Evolutionary conservation across 2,113 vertebrate genomes (phyloP).

Genomic region (Opisthocomus hoazin): DNA sequence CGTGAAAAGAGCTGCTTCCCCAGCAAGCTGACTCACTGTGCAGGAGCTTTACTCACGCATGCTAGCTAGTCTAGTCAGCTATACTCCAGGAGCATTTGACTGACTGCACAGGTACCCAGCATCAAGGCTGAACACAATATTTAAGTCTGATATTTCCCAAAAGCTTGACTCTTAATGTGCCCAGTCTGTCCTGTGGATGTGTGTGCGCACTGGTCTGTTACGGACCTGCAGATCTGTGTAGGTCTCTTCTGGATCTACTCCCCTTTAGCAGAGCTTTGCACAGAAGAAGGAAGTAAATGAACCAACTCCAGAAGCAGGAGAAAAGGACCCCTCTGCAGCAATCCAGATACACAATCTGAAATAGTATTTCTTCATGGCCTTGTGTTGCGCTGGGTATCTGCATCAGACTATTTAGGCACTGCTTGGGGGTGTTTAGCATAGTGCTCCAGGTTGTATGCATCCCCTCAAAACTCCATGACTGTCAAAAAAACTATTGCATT

Average conservation of each 20-base stretch:
- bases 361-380: neutral
- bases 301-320: neutral
- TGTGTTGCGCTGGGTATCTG: neutral
- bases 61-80: neutral
- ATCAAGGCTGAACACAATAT: neutral
- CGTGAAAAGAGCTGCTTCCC: neutral
- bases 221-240: neutral
- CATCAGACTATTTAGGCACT: neutral
- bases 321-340: neutral
- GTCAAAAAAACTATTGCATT: neutral
- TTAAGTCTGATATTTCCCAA: neutral
- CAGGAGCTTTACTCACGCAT: neutral
- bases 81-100: neutral
- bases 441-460: neutral
- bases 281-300: too few relatives aligned
- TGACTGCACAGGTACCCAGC: neutral
- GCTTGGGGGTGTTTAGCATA: neutral
- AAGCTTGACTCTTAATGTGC: neutral
- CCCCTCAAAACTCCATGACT: neutral
- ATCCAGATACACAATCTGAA: neutral
- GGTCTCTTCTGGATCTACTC: neutral
- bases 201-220: neutral
- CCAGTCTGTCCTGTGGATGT: neutral
- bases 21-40: neutral
- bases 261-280: neutral